Conservation (phyloP, 2,888 invertebrate genomes). For the Altica lythri region DNA sequence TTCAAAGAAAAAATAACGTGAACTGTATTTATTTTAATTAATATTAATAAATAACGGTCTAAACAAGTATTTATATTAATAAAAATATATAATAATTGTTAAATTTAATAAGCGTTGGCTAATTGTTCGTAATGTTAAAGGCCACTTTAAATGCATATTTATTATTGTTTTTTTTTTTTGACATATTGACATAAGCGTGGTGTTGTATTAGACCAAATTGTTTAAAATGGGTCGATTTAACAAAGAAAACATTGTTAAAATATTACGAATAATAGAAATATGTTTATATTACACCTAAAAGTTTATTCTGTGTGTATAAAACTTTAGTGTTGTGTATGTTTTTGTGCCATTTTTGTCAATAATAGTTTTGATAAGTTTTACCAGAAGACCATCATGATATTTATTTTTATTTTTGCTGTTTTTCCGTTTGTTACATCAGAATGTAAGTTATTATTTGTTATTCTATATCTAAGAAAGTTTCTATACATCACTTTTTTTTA, state of each 20-base stretch:
- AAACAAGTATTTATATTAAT: no score
- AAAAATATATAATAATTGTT: no score
- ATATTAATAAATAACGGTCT: no score
- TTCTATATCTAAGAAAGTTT: conserved; percentile 7
- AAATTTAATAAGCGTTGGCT: no score
- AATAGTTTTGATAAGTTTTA: conserved; percentile 13
- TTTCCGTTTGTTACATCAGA: conserved; percentile 15
- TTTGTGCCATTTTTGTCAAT: conserved; percentile 10
- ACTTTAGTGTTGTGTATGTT: conserved; percentile 9
- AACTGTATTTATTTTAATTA: no score
- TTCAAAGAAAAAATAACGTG: no score
- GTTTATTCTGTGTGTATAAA: conserved; percentile 8
- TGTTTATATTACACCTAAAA: conserved; percentile 11
- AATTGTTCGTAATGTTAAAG: no score
- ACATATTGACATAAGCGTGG: no score
- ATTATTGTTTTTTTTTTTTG: no score
- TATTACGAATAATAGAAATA: conserved; percentile 10
- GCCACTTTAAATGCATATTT: no score
- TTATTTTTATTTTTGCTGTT: conserved; percentile 16
- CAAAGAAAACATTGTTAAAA: conserved; percentile 11
- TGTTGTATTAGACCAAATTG: conserved; percentile 12
- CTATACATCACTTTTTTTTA: background rate
- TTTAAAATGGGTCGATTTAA: conserved; percentile 14
- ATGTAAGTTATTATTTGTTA: conserved; percentile 20
- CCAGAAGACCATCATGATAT: conserved; percentile 23